Base-by-base conservation (phyloP, 2,888 invertebrate species). In the Punctoribates punctum region DNA sequence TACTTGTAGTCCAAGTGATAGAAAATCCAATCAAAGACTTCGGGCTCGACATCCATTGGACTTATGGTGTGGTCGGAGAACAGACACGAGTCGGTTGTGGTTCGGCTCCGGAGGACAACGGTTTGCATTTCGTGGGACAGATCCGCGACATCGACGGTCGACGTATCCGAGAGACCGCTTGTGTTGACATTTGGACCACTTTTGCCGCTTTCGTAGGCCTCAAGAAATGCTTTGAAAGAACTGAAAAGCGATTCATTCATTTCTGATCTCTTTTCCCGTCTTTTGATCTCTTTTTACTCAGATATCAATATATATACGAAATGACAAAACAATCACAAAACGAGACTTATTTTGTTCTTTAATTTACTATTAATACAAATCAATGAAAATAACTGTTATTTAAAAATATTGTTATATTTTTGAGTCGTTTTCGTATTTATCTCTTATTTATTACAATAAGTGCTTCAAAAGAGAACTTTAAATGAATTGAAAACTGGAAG, bases 1-100 rank as follows among this genome's bases (percentile, higher is more conserved):
- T 86, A 91, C 92, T 89, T 90, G 84, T 89, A 89, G 80, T 88
- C 88, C 81, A 92, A 86, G 85, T 91, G 91, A 83, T 90, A 90
- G 76, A 90, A 87, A 73, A 88, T 88, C 89, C 91, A 91, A 84
- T 90, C 89, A 77, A 90, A 87, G 79, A 91, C 88, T 83, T 90
- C 91, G 70, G 91, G 91, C 80, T 88, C 86, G 77, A 91, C 85
- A 85, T 92, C 92, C 13, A 86, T 84, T 81, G 89, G 88, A 48
- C 73, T 72, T 1, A 80, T 67, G 48, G 23, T 51, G 73, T 79
- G 77, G 57, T 79, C 67, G 25, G 67, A 20, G 60, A 60, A 60
- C 5, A 60, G 60, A 60, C 60, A 60, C 5, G 23, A 23, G 20
- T 60, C 60, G 20, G 60, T 60, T 6, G 60, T 23, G 2, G 15